These are phyloP conservation scores for Atherinosoma microstoma DNA, from an alignment of 2,797 vertebrate species.

Conservation along the genomic window DNA sequence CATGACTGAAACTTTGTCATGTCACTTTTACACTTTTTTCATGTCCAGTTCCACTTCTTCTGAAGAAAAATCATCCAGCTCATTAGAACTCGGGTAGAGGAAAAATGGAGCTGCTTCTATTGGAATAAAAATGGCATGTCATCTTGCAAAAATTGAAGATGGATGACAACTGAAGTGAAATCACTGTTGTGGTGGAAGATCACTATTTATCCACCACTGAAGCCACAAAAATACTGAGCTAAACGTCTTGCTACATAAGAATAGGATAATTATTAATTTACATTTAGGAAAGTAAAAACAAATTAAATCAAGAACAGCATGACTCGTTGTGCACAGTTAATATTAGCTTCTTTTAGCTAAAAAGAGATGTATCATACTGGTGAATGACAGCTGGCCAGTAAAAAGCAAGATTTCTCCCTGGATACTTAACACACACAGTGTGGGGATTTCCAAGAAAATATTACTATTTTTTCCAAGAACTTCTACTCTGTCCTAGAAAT, in stretches of 20 bases:
- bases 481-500: not conserved
- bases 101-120: not conserved
- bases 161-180: not conserved
- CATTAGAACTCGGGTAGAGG: not conserved
- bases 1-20: slow-evolving; percentile 5
- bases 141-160: not conserved
- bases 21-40: not conserved
- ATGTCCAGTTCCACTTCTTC: slow-evolving; percentile 2
- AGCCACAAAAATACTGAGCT: not conserved
- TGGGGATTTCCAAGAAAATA: not conserved
- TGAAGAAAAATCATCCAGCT: not conserved
- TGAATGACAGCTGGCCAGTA: too few species aligned
- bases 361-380: too few species aligned
- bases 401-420: not conserved
- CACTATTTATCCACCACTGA: not conserved
- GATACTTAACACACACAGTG: not conserved
- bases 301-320: too few species aligned
- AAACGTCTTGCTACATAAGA: not conserved
- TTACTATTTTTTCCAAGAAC: not conserved
- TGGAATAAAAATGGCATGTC: not conserved
- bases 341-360: too few species aligned
- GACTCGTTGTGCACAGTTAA: too few species aligned
- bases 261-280: too few species aligned
- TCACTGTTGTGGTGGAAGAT: not conserved
- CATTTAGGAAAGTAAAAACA: too few species aligned